Conservation (phyloP, 2,888 invertebrate species). For the Troides aeacus region DNA sequence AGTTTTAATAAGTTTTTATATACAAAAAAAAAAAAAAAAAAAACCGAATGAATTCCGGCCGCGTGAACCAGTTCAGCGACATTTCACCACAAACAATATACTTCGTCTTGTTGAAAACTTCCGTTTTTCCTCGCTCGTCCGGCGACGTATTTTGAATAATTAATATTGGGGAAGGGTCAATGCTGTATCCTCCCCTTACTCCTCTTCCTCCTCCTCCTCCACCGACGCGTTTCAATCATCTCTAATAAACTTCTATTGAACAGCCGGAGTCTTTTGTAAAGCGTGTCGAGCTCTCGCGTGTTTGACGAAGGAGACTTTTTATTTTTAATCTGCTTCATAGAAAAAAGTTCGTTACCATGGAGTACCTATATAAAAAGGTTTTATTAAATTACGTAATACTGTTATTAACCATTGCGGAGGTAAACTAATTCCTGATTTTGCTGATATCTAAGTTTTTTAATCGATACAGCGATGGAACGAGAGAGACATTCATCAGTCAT, state of each 20-base stretch:
- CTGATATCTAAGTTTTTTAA: too few relatives aligned
- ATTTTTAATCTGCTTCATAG: too few relatives aligned
- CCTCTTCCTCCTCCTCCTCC: slow-evolving; percentile 36
- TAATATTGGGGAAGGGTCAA: slow-evolving; percentile 69
- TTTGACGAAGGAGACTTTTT: neutral
- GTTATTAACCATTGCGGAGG: too few relatives aligned
- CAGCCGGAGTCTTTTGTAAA: slow-evolving; percentile 20
- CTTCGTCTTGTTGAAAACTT: slow-evolving; percentile 44
- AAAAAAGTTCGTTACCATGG: too few relatives aligned
- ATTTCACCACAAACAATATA: slow-evolving; percentile 50
- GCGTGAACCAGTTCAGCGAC: slow-evolving; percentile 32
- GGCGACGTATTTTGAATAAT: slow-evolving; percentile 72
- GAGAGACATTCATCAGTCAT: too few relatives aligned
- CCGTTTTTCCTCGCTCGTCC: slow-evolving; percentile 38
- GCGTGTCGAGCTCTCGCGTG: slow-evolving; percentile 19
- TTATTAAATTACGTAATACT: too few relatives aligned
- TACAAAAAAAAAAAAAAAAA: too few relatives aligned
- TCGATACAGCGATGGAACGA: too few relatives aligned
- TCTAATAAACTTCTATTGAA: slow-evolving; percentile 73
- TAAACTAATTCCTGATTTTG: too few relatives aligned
- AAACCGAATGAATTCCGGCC: slow-evolving; percentile 32
- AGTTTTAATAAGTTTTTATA: too few relatives aligned
- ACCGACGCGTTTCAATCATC: slow-evolving; percentile 50
- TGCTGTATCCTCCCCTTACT: slow-evolving; percentile 18
- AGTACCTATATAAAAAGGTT: too few relatives aligned